These are phyloP conservation scores for Lophochroa leadbeateri DNA, from an alignment of 2,113 vertebrate genomes.

Conservation along the genomic window DNA sequence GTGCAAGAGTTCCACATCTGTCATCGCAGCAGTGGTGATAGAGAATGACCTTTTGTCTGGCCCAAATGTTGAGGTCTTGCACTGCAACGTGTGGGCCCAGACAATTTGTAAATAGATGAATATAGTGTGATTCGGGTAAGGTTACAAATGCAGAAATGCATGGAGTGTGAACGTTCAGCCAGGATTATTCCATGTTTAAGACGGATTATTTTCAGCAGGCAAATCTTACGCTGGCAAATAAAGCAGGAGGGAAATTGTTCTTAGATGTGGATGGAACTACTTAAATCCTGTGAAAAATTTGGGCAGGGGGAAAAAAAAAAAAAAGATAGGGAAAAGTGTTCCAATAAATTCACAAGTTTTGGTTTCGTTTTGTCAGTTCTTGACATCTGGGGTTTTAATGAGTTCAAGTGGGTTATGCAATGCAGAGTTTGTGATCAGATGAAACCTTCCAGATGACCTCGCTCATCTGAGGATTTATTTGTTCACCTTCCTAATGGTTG, in stretches of 20 bases:
- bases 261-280: neutral
- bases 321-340: neutral
- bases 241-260: neutral
- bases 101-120: neutral
- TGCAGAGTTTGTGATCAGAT: neutral
- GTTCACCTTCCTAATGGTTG: too few relatives aligned
- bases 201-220: neutral
- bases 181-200: neutral
- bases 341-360: neutral
- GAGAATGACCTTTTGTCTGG: neutral
- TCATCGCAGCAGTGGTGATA: neutral
- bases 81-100: fast-evolving
- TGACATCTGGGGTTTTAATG: neutral
- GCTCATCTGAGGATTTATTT: neutral
- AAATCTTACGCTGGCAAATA: neutral
- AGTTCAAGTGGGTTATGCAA: neutral
- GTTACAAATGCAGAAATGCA: neutral
- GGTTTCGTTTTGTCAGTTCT: neutral
- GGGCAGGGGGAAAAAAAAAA: neutral
- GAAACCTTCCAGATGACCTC: neutral
- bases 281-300: neutral
- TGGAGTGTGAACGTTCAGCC: neutral
- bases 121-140: neutral
- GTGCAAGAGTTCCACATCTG: neutral
- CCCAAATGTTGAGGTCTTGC: neutral